These are phyloP conservation scores for Paralichthys olivaceus DNA, from an alignment of 2,113 vertebrate species.

Conservation along the genomic window DNA sequence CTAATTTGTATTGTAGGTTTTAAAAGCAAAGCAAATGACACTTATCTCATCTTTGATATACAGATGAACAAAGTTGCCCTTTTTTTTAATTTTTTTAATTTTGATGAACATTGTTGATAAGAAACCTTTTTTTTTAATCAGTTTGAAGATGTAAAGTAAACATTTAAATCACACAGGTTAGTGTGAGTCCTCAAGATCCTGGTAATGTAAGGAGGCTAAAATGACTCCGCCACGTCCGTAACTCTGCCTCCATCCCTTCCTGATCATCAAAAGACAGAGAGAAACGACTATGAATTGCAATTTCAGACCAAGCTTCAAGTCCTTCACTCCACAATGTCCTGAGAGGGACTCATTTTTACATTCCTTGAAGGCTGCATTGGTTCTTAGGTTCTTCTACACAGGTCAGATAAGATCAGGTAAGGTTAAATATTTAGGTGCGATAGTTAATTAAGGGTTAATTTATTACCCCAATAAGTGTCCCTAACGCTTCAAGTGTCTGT, in stretches of 20 bases:
- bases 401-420: not conserved
- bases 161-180: not conserved
- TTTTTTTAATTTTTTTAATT: no score
- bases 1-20: no score
- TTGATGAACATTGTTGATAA: not conserved
- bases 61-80: not conserved
- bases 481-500: not conserved
- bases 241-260: no score
- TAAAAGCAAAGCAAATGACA: no score
- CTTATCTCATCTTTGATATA: not conserved
- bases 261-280: not conserved
- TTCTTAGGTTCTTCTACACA: no score
- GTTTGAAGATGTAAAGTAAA: not conserved
- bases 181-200: not conserved
- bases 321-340: not conserved
- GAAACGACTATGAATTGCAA: conserved; percentile 9
- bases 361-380: no score
- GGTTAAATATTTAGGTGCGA: not conserved
- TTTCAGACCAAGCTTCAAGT: not conserved
- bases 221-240: no score
- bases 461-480: no score
- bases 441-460: not conserved
- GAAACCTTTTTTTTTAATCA: no score
- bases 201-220: no score
- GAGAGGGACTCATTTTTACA: no score